A percentile compares a stretch with the other conserved stretches of the same genome.
These are phyloP conservation scores for Brienomyrus longianalis DNA, from an alignment of 2,113 vertebrate genomes.

Conservation along the genomic window DNA sequence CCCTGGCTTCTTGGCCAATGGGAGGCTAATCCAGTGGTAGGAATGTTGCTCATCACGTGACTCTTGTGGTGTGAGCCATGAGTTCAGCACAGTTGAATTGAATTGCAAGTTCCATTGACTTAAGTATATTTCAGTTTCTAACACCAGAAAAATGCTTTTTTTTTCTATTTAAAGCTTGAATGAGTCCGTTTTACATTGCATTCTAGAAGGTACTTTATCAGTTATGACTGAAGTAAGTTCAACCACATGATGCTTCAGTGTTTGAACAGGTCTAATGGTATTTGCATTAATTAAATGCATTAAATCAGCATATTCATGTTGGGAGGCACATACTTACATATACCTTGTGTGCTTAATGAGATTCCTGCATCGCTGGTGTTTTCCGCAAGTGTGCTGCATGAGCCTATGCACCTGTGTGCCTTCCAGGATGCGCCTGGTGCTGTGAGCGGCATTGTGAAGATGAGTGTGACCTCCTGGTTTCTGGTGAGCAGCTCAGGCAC, in stretches of 20 bases:
- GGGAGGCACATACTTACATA: background rate
- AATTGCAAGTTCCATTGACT: background rate
- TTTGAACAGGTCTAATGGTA: background rate
- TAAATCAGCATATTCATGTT: background rate
- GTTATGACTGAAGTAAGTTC: background rate
- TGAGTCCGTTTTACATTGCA: background rate
- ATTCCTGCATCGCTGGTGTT: background rate
- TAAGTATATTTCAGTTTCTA: background rate
- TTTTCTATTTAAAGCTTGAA: background rate
- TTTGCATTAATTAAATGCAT: background rate
- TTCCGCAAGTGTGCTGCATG: background rate
- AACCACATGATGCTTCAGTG: background rate
- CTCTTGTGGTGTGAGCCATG: background rate
- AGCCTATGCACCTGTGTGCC: background rate
- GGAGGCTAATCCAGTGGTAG: background rate
- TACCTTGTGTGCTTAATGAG: background rate
- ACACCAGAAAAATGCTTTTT: background rate
- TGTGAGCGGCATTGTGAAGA: slow-evolving; percentile 64
- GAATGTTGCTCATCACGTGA: background rate
- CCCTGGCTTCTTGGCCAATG: background rate
- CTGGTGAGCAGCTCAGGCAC: slow-evolving; percentile 93
- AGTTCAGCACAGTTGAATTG: background rate
- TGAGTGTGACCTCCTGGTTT: slow-evolving; percentile 98
- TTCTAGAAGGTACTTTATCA: background rate
- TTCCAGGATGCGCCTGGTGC: slow-evolving; percentile 65